Evolutionary conservation across 2,888 invertebrate species (phyloP).

Genomic region (Balanococcus diminutus): DNA sequence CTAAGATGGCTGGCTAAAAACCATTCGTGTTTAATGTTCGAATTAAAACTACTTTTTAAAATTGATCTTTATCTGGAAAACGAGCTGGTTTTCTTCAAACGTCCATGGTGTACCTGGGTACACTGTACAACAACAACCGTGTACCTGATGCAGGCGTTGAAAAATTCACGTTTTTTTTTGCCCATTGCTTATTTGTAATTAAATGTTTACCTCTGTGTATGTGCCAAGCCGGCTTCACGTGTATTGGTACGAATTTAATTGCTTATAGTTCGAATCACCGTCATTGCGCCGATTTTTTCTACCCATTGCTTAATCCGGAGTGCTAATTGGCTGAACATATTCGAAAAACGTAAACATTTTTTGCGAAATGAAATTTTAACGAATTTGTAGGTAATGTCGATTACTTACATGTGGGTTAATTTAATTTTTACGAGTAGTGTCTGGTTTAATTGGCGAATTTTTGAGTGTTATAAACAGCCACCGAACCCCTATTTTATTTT

Average conservation of each 20-base stretch:
- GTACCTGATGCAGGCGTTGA: neutral
- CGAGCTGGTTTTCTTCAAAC: neutral
- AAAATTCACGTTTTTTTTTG: conserved; percentile 21
- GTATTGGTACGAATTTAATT: neutral
- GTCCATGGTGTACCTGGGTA: neutral
- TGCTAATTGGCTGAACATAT: neutral
- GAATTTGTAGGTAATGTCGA: neutral
- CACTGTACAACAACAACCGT: neutral
- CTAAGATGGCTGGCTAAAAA: conserved; percentile 18
- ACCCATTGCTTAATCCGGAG: neutral
- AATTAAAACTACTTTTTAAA: conserved; percentile 14
- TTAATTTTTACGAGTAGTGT: neutral
- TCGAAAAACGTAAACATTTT: neutral
- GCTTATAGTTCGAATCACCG: neutral
- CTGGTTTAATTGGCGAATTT: neutral
- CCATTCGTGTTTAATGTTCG: conserved; percentile 28
- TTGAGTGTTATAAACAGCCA: neutral
- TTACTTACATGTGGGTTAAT: conserved; percentile 19
- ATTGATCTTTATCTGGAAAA: conserved; percentile 22
- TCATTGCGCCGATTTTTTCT: neutral
- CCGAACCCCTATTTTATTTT: too few species aligned
- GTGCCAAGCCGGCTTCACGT: neutral
- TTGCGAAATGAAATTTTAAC: neutral
- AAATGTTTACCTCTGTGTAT: neutral
- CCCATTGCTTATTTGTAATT: conserved; percentile 5